These are phyloP conservation scores for Typhlomys cinereus DNA, from an alignment of 2,113 vertebrate genomes.

Conservation along the genomic window DNA sequence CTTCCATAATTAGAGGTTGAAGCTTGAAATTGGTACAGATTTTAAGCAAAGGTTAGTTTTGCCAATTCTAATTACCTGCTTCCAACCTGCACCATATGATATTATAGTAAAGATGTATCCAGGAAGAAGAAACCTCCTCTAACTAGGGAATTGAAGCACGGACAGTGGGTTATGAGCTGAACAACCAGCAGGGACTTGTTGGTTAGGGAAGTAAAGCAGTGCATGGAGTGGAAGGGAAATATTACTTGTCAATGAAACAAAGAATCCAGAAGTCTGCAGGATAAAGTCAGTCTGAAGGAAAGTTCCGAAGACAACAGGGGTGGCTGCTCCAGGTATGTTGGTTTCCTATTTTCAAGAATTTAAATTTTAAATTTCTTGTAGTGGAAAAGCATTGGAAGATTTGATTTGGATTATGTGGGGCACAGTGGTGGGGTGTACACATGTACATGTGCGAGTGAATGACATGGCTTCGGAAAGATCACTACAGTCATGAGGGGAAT, in stretches of 20 bases:
- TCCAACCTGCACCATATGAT: neutral
- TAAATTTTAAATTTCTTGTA: neutral
- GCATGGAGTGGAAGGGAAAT: neutral
- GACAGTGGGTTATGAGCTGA: neutral
- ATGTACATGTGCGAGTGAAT: neutral
- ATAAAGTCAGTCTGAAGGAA: neutral
- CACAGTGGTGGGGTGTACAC: neutral
- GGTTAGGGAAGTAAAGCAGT: neutral
- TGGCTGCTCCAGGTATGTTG: neutral
- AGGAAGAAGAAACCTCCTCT: neutral
- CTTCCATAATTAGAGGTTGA: neutral
- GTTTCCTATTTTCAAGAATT: neutral
- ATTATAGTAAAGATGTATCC: neutral
- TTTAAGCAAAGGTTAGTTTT: conserved; percentile 9
- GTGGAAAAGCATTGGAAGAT: neutral
- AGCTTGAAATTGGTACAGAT: neutral
- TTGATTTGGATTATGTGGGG: neutral
- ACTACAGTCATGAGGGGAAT: neutral
- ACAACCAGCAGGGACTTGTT: neutral
- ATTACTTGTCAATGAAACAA: neutral
- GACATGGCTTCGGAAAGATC: neutral
- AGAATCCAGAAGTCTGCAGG: neutral
- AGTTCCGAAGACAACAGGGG: neutral
- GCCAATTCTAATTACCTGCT: neutral
- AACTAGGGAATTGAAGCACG: too few species aligned